A percentile compares a stretch with the other conserved stretches of the same genome.
Evolutionary conservation across 2,113 vertebrate species (phyloP).

Genomic region (Diphyllodes magnificus): DNA sequence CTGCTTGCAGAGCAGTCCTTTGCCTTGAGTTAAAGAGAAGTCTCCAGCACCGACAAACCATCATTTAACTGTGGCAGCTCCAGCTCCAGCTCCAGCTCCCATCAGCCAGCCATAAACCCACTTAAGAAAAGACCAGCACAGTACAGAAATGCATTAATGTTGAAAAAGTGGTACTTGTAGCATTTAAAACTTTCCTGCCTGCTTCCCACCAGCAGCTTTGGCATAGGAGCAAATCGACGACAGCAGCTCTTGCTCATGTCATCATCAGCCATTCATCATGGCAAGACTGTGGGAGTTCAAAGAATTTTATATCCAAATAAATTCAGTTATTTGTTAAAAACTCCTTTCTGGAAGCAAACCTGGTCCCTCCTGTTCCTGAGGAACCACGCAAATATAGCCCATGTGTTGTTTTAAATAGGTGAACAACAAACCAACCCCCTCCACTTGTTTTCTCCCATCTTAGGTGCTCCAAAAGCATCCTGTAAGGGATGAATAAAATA

Average conservation of each 20-base stretch:
- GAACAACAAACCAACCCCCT: not conserved
- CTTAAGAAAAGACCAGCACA: not conserved
- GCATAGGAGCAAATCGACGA: not conserved
- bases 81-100: not conserved
- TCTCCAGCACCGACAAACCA: not conserved
- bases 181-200: not conserved
- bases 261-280: not conserved
- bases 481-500: not conserved
- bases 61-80: not conserved
- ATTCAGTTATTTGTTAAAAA: not conserved
- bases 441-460: not conserved
- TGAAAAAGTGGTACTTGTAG: not conserved
- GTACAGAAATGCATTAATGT: not conserved
- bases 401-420: not conserved
- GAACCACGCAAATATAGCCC: not conserved
- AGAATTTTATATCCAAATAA: not conserved
- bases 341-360: not conserved
- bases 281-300: not conserved
- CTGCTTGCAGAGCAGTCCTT: not conserved
- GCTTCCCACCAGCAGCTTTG: not conserved
- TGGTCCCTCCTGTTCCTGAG: not conserved
- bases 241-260: not conserved
- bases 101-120: not conserved
- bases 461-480: not conserved
- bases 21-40: not conserved